phyloP scores from a whole-genome alignment of 2,113 vertebrate species.

The Calidris pugnax region DNA sequence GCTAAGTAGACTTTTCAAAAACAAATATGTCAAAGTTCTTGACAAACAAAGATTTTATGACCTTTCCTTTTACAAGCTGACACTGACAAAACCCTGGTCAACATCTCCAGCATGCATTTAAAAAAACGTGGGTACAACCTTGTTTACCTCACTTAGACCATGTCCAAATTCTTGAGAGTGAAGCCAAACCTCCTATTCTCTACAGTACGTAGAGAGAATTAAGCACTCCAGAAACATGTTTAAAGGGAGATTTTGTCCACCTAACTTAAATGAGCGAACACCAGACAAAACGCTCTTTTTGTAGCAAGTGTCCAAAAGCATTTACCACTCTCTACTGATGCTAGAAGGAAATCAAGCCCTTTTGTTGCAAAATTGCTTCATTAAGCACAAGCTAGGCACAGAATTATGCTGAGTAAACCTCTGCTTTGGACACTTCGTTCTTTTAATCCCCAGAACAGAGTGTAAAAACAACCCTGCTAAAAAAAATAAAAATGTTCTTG shows the following conservation, averaged over 20 bases:
- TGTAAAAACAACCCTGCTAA: neutral
- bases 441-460: neutral
- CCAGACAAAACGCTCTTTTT: neutral
- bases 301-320: neutral
- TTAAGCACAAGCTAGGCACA: neutral
- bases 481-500: neutral
- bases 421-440: neutral
- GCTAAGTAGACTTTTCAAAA: conserved; percentile 43
- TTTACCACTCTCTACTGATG: neutral
- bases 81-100: neutral
- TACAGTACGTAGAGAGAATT: neutral
- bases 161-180: neutral
- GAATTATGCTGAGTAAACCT: neutral
- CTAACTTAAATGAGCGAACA: neutral
- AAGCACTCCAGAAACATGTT: neutral
- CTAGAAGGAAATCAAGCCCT: neutral
- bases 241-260: neutral
- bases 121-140: fast-evolving
- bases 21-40: neutral
- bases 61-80: conserved; percentile 14
- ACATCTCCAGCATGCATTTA: neutral
- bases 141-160: neutral
- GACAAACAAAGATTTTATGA: neutral
- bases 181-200: neutral
- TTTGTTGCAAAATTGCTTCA: neutral